Base-by-base conservation (phyloP, 2,888 invertebrate genomes). In the Biston stratarius region DNA sequence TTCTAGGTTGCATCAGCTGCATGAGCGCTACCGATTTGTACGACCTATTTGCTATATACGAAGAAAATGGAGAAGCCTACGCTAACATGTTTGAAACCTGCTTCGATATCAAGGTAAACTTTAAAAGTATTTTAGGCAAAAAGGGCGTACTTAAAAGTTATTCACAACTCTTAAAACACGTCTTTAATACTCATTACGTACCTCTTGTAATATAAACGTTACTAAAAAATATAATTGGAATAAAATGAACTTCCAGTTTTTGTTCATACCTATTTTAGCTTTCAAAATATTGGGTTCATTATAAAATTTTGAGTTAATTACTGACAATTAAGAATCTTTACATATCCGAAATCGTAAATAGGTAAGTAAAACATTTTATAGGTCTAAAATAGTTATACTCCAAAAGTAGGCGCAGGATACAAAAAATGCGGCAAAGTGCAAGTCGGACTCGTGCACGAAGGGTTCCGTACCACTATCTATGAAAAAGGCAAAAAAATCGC, bases 1-100 rank as follows among this genome's bases (percentile, higher is more conserved):
- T 90, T 82, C 84, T 91, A 91, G 92, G 93, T 92, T 93, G 93
- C 77, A 91, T 93, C 83, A 89, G 90, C 84, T 93, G 93, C 83
- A 90, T 91, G 91, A 85, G 87, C 82, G 88, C 90, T 61, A 90
- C 81, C 67, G 88, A 92, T 89, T 91, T 93, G 85, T 89, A 88
- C 88, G 89, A 93, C 91, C 91, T 93, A 85, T 93, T 92, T 92
- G 89, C 88, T 88, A 80, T 85, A 72, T 89, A 89, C 72, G 83
- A 86, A 49, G 90, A 90, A 67, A 89, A 90, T 78, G 86, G 86
- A 77, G 88, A 91, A 81, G 89, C 88, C 79, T 93, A 90, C 76
- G 89, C 90, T 47, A 88, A 88, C 83, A 86, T 91, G 86, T 88
- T 92, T 87, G 87, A 92, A 88, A 89, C 87, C 83, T 92, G 91